These are phyloP conservation scores for Drosophila arizonae DNA, from an alignment of 1,140 invertebrate species.

Conservation along the genomic window DNA sequence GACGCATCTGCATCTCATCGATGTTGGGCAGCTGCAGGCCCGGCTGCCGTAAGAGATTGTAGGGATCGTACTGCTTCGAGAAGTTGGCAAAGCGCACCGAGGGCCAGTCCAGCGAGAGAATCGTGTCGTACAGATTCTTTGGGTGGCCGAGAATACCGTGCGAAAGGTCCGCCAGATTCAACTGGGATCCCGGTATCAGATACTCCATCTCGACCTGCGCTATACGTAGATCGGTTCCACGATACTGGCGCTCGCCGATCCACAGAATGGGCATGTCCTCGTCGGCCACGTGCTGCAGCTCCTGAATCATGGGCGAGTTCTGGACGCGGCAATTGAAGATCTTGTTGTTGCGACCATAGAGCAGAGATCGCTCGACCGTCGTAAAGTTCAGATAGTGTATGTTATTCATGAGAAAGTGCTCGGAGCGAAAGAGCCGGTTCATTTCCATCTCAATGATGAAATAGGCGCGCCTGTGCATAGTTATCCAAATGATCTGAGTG, in stretches of 20 bases:
- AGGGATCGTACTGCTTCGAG: conserved; percentile 58
- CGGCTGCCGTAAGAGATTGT: conserved; percentile 56
- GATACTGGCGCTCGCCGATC: conserved; percentile 69
- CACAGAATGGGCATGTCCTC: conserved; percentile 66
- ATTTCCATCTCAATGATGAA: conserved; percentile 67
- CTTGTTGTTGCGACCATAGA: conserved; percentile 61
- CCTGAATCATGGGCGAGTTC: conserved; percentile 64
- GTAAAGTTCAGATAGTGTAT: conserved; percentile 51
- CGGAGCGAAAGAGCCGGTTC: conserved; percentile 67
- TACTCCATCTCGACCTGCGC: conserved; percentile 65
- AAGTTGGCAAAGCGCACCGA: conserved; percentile 54
- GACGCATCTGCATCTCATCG: conserved; percentile 36
- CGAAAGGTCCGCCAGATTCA: conserved; percentile 58
- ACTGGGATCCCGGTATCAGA: conserved; percentile 57
- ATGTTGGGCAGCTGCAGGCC: conserved; percentile 53
- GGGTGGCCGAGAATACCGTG: conserved; percentile 74
- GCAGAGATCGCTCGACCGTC: conserved; percentile 46
- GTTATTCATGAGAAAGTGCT: conserved; percentile 57
- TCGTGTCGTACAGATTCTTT: conserved; percentile 60
- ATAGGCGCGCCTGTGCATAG: conserved; percentile 61
- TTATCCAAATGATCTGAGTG: conserved; percentile 66
- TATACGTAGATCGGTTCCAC: conserved; percentile 62
- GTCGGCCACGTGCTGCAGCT: conserved; percentile 49
- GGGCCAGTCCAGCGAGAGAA: conserved; percentile 60
- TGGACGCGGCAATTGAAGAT: conserved; percentile 64